These are phyloP conservation scores for Cataglyphis rosenhaueri DNA, from an alignment of 2,888 invertebrate genomes.

Conservation along the genomic window DNA sequence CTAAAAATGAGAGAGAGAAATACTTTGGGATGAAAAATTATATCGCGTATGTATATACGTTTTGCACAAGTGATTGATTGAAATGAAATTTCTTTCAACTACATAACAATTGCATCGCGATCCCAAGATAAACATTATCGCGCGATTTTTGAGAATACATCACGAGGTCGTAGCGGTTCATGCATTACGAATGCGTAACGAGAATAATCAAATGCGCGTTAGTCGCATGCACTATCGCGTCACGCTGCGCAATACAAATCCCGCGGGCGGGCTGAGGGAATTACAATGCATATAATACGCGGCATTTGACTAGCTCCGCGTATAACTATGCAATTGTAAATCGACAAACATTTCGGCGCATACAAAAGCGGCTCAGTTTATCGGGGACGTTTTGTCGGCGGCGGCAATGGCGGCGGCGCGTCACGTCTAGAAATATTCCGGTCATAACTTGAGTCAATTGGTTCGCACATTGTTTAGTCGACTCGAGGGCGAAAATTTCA, in stretches of 20 bases:
- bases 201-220: conserved; percentile 67
- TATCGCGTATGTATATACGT: neutral
- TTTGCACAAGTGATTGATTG: neutral
- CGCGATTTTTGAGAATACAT: conserved; percentile 40
- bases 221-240: conserved; percentile 61
- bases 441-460: conserved; percentile 29
- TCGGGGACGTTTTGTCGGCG: conserved; percentile 19
- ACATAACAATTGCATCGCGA: neutral
- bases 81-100: neutral
- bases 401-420: neutral
- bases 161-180: conserved; percentile 34
- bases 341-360: conserved; percentile 49
- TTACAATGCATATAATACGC: conserved; percentile 64
- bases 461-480: conserved; percentile 17
- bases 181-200: conserved; percentile 62
- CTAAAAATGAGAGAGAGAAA: neutral
- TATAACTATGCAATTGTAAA: conserved; percentile 62
- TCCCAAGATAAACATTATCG: conserved; percentile 20
- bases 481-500: neutral
- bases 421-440: conserved; percentile 40
- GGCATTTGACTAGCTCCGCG: conserved; percentile 59
- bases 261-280: conserved; percentile 50
- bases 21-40: neutral
- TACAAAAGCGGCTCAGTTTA: conserved; percentile 40
- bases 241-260: conserved; percentile 61